Conservation (phyloP, 2,797 vertebrate species). For the Limnodromus scolopaceus region DNA sequence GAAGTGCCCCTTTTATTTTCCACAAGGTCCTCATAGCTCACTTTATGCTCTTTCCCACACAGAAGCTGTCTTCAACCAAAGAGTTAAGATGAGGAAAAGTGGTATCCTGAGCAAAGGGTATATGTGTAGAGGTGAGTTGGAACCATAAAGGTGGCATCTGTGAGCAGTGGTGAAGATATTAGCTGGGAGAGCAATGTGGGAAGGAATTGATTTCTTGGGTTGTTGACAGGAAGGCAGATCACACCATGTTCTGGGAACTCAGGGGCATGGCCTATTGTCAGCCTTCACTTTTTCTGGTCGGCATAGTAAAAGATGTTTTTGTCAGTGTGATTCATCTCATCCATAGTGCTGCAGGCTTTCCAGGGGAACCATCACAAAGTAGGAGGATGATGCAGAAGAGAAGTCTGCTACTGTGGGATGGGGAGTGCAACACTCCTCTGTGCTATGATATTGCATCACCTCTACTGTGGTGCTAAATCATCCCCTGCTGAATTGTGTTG, state of each 20-base stretch:
- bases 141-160: background rate
- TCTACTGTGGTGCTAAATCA: background rate
- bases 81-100: background rate
- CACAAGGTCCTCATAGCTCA: background rate
- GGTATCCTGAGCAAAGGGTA: background rate
- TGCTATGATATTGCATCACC: background rate
- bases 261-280: background rate
- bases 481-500: background rate
- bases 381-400: background rate
- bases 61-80: background rate
- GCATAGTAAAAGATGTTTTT: background rate
- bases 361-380: background rate
- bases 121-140: background rate
- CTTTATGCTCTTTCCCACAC: background rate
- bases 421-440: background rate
- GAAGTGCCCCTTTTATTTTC: background rate
- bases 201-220: background rate
- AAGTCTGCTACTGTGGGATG: background rate
- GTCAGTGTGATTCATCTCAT: background rate
- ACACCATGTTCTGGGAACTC: background rate
- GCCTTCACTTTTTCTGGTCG: background rate
- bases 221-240: background rate
- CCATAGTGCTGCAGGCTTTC: background rate
- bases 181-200: background rate
- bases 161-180: background rate